phyloP scores from a whole-genome alignment of 2,113 vertebrate genomes.

The Tyto alba region DNA sequence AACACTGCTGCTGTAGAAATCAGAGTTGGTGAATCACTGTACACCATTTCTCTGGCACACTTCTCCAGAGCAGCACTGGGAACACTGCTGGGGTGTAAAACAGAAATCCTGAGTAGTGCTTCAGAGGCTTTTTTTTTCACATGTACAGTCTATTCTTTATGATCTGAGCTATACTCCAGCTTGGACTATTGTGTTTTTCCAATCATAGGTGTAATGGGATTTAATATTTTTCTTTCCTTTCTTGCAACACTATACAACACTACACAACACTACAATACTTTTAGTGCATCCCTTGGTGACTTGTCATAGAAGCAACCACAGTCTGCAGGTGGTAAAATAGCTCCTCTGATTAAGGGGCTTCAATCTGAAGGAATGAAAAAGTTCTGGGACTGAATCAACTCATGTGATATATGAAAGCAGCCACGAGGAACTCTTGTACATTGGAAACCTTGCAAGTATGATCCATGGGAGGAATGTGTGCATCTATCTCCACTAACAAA shows the following conservation, averaged over 20 bases:
- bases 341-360: not conserved
- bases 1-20: not conserved
- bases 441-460: not conserved
- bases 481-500: not conserved
- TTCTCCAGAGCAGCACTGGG: not conserved
- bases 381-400: not conserved
- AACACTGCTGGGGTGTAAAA: not conserved
- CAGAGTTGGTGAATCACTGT: not conserved
- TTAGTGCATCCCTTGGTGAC: not conserved
- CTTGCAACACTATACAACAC: not conserved
- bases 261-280: not conserved
- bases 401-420: not conserved
- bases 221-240: not conserved
- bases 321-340: not conserved
- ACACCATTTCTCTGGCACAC: not conserved
- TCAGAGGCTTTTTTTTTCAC: not conserved
- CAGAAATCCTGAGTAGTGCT: not conserved
- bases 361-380: not conserved
- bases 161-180: not conserved
- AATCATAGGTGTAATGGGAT: not conserved
- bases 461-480: not conserved
- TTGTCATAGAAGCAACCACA: not conserved
- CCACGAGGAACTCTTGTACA: not conserved
- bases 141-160: not conserved
- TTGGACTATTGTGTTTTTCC: not conserved